Evolutionary conservation across 2,888 invertebrate species (phyloP).

Genomic region (Cheilosia urbana): DNA sequence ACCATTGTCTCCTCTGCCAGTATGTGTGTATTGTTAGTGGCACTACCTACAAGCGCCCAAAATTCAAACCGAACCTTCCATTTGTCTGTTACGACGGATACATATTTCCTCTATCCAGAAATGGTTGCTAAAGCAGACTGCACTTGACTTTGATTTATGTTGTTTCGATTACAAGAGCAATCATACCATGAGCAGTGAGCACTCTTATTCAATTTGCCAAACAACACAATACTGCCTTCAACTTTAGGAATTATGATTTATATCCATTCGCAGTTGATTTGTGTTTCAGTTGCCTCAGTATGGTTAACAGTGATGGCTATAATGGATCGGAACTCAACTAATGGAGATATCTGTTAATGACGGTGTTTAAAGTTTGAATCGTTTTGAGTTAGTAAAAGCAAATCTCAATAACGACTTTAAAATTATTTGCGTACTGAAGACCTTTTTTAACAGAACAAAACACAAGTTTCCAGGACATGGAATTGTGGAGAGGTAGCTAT

Average conservation of each 20-base stretch:
- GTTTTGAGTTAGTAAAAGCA: too few relatives aligned
- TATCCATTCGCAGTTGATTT: constrained; percentile 71
- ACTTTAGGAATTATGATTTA: constrained; percentile 68
- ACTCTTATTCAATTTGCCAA: constrained; percentile 63
- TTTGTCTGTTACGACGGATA: constrained; percentile 70
- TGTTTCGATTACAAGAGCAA: constrained; percentile 72
- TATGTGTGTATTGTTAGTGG: constrained; percentile 26
- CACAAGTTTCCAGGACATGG: too few relatives aligned
- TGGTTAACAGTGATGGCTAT: constrained; percentile 51
- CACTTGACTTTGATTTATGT: constrained; percentile 75
- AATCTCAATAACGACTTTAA: neutral
- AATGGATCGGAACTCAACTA: constrained; percentile 29
- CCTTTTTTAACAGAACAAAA: too few relatives aligned
- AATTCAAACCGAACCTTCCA: constrained; percentile 36
- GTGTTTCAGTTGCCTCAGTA: constrained; percentile 64
- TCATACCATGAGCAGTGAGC: constrained; percentile 51
- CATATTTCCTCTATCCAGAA: constrained; percentile 61
- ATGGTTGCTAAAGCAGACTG: constrained; percentile 68
- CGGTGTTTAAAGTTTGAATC: constrained; percentile 3
- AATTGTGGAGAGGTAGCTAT: too few relatives aligned
- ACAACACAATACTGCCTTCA: constrained; percentile 55
- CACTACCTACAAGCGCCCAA: constrained; percentile 15
- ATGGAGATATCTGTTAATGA: constrained; percentile 15
- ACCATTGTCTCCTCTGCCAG: constrained; percentile 51
- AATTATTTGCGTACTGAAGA: too few relatives aligned